These are phyloP conservation scores for Sceloporus tristichus DNA, from an alignment of 2,113 vertebrate species.

Conservation along the genomic window DNA sequence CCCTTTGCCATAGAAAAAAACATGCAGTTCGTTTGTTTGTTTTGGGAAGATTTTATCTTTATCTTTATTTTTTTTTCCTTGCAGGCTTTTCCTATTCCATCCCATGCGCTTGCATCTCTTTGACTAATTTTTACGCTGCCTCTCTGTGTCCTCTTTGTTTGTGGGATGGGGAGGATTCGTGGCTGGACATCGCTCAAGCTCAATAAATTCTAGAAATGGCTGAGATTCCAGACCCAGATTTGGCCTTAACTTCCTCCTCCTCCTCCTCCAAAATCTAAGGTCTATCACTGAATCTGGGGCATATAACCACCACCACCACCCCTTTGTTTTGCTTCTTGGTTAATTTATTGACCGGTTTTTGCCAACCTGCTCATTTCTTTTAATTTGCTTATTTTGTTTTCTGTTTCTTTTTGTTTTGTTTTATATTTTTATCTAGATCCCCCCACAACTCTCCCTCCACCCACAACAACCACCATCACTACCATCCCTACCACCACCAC, in stretches of 20 bases:
- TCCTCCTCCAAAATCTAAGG: not conserved
- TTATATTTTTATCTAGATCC: constrained; percentile 86
- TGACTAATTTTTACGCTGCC: constrained; percentile 64
- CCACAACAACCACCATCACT: constrained; percentile 84
- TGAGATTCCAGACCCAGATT: too few species aligned
- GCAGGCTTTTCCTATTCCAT: constrained; percentile 1
- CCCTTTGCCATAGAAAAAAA: constrained; percentile 50
- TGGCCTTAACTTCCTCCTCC: not conserved
- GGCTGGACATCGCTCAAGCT: not conserved
- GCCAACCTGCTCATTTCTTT: constrained; percentile 82
- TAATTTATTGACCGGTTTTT: constrained; percentile 78
- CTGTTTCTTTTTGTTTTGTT: constrained; percentile 76
- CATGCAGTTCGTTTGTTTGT: constrained; percentile 55
- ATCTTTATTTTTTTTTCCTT: constrained; percentile 52
- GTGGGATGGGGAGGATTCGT: not conserved
- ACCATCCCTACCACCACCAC: constrained; percentile 76
- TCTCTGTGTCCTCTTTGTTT: not conserved
- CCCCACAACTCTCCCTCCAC: constrained; percentile 88
- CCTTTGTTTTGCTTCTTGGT: constrained; percentile 72
- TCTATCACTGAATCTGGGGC: constrained; percentile 5
- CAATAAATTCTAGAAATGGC: too few species aligned
- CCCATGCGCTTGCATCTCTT: constrained; percentile 58
- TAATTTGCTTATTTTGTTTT: constrained; percentile 77
- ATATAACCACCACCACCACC: constrained; percentile 44
- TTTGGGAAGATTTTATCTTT: not conserved